A percentile compares a stretch with the other conserved stretches of the same genome.
Conservation (phyloP, 2,888 invertebrate genomes). For the Pandemis heparana region DNA sequence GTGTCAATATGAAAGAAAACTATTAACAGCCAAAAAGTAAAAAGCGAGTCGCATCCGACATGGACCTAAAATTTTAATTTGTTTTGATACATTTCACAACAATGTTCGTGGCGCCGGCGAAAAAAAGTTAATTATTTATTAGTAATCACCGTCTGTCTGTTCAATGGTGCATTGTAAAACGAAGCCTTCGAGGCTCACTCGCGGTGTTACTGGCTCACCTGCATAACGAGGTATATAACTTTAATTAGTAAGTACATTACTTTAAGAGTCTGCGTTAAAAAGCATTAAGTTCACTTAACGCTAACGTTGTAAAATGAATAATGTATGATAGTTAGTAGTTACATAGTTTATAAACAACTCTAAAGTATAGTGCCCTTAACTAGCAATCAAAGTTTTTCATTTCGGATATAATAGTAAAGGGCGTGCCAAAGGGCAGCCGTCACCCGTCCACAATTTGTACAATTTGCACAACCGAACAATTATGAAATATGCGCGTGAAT, state of each 20-base stretch:
- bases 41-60: constrained; percentile 58
- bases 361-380: neutral
- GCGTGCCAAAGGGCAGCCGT: constrained; percentile 55
- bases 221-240: constrained; percentile 37
- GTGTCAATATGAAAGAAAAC: constrained; percentile 77
- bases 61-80: constrained; percentile 61
- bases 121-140: constrained; percentile 53
- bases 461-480: constrained; percentile 74
- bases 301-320: neutral
- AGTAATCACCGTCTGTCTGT: constrained; percentile 42
- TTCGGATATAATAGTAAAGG: constrained; percentile 32
- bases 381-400: constrained; percentile 1
- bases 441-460: constrained; percentile 76
- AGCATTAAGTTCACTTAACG: constrained; percentile 8
- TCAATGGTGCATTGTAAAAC: constrained; percentile 41
- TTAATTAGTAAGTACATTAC: constrained; percentile 37
- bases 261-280: constrained; percentile 19
- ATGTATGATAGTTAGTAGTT: neutral
- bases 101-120: constrained; percentile 68
- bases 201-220: constrained; percentile 34
- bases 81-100: constrained; percentile 51
- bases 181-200: constrained; percentile 22
- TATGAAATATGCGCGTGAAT: constrained; percentile 67
- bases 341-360: neutral
- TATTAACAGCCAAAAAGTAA: constrained; percentile 67